These are phyloP conservation scores for Phocoena phocoena DNA, from an alignment of 2,113 vertebrate species.

Conservation along the genomic window DNA sequence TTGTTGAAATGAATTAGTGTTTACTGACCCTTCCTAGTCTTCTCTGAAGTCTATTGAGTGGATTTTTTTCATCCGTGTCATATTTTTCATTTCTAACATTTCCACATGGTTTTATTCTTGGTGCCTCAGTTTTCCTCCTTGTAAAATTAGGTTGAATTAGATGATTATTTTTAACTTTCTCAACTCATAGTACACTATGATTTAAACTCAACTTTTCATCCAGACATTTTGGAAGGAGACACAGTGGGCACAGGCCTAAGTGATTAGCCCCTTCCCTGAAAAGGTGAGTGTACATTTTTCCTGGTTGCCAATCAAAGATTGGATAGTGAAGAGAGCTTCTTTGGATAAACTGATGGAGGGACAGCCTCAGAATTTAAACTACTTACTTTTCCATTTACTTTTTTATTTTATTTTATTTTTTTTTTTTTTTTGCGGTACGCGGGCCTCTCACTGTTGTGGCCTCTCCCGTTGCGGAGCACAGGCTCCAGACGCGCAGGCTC, in stretches of 20 bases:
- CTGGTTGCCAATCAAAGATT: neutral
- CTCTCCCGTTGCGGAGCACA: too few relatives aligned
- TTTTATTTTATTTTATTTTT: too few relatives aligned
- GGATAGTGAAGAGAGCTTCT: neutral
- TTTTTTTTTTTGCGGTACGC: too few relatives aligned
- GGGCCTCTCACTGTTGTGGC: too few relatives aligned
- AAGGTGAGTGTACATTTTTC: neutral
- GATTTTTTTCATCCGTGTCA: neutral
- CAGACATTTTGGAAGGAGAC: neutral
- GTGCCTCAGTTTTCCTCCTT: neutral
- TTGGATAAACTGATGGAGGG: neutral
- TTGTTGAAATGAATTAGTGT: neutral
- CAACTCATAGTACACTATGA: neutral
- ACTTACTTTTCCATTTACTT: neutral
- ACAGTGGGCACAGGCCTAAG: neutral
- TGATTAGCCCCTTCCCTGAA: neutral
- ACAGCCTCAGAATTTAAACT: neutral
- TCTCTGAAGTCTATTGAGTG: neutral
- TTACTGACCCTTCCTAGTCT: neutral
- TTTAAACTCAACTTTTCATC: neutral
- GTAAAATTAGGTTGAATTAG: constrained; percentile 23
- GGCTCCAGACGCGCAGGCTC: too few relatives aligned
- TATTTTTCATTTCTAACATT: neutral
- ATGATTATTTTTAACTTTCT: neutral
- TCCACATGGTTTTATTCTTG: neutral